Percentiles rank a stretch among this genome's conserved stretches.
phyloP scores from a whole-genome alignment of 2,797 vertebrate genomes.

The Cossypha polioptera region DNA sequence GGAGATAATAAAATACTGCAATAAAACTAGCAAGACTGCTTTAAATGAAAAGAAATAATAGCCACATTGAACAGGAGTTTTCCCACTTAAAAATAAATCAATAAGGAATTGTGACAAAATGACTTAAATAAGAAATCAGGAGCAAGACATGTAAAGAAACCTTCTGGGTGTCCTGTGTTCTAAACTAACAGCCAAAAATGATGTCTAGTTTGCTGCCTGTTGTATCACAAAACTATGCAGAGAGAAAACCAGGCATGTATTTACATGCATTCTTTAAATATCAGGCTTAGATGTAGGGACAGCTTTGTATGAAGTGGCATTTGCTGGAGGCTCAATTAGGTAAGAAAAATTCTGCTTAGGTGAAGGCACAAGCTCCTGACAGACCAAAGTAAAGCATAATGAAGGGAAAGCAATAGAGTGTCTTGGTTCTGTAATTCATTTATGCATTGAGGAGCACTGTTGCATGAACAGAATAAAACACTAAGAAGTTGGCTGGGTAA shows the following conservation, averaged over 20 bases:
- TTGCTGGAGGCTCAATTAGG: background rate
- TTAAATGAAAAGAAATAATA: background rate
- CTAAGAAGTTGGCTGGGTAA: background rate
- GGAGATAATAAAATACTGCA: background rate
- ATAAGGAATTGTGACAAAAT: background rate
- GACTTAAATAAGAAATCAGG: background rate
- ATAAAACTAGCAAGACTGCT: background rate
- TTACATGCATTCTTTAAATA: conserved; percentile 45
- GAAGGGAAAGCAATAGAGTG: background rate
- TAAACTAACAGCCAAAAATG: background rate
- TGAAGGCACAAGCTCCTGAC: background rate
- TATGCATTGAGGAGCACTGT: background rate
- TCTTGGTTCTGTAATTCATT: background rate
- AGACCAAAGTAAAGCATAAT: background rate
- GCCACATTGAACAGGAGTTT: background rate
- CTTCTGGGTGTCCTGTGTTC: background rate
- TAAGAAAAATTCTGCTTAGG: conserved; percentile 1
- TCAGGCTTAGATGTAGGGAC: conserved; percentile 23
- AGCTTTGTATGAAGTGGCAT: conserved; percentile 2
- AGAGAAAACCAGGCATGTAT: conserved; percentile 16
- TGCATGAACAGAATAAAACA: background rate
- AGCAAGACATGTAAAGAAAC: background rate
- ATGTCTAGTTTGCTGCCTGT: background rate
- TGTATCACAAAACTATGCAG: conserved; percentile 19
- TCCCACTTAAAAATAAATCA: background rate